Evolutionary conservation across 2,113 vertebrate species (phyloP), one percentile per base, ranked within the genome.

Genomic region (Burhinus bistriatus): DNA sequence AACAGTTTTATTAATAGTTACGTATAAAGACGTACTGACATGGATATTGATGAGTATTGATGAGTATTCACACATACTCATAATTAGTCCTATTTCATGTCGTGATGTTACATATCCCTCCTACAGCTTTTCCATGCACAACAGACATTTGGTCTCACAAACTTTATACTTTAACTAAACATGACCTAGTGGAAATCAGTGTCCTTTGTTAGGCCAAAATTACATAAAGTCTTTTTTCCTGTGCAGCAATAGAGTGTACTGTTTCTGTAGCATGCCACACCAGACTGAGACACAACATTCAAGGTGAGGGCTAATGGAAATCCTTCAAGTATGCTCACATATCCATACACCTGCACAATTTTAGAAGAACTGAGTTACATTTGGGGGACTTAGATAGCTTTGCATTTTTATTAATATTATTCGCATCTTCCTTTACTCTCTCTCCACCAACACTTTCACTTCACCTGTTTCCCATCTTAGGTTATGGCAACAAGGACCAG

Each of bases 21-120:
- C 8, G 11, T 34, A 40, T 30, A 36, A 85, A 85, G 40, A 65
- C 22, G 12, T 70, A 61, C 9, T 25, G n/a, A 51, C 12, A 20
- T 20, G 27, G 54, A 40, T 58, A 71, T 15, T 0, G 0, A 42
- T 55, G 8, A 82, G 9, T 16, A 58, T 42, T 0, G 0, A 42
- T 55, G 7, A 82, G 9, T 18, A 58, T 42, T 79, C 49, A 83
- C 30, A 58, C 26, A 27, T 26, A 64, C 13, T 62, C 0, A 0
- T 9, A 73, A 69, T 36, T 58, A 90, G 77, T 61, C 38, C 6
- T 65, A 9, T 59, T 69, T 87, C 52, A 13, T 10, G 30, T 15
- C 7, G 30, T 17, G 23, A 22, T 47, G 57, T 34, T 38, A 68
- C 14, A 34, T 23, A 66, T 22, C 44, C 23, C 9, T 87, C 20